phyloP scores from a whole-genome alignment of 2,888 invertebrate species.

The Trissolcus japonicus region DNA sequence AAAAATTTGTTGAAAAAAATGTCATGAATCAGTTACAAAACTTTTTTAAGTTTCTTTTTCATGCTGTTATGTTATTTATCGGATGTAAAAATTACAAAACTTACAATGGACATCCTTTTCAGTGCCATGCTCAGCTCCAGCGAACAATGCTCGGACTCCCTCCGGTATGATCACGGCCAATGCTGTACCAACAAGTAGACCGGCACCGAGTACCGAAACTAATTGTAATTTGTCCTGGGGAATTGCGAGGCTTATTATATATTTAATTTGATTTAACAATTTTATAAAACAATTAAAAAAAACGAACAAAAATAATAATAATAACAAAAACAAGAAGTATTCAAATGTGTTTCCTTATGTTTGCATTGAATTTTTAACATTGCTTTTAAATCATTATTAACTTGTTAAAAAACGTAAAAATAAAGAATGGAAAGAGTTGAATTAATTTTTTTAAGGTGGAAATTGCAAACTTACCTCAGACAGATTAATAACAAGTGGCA shows the following conservation, averaged over 20 bases:
- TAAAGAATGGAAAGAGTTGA: background rate
- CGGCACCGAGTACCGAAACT: slow-evolving; percentile 97
- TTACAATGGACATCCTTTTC: slow-evolving; percentile 55
- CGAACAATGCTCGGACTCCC: slow-evolving; percentile 90
- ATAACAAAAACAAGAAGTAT: background rate
- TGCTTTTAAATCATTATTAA: background rate
- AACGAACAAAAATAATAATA: too few species aligned
- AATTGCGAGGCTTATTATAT: background rate
- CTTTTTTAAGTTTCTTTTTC: background rate
- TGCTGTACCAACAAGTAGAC: slow-evolving; percentile 97
- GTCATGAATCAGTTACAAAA: background rate
- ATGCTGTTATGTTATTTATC: too few species aligned
- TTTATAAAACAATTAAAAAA: background rate
- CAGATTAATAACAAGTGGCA: slow-evolving; percentile 94
- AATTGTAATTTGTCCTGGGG: slow-evolving; percentile 93
- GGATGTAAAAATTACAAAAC: slow-evolving; percentile 1
- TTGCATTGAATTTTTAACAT: background rate
- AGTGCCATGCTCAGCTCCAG: slow-evolving; percentile 61
- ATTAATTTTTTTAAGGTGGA: background rate
- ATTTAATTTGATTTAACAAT: background rate
- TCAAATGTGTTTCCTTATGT: background rate
- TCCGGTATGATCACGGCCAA: slow-evolving; percentile 98
- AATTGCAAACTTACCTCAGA: slow-evolving; percentile 86
- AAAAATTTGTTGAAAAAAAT: background rate
- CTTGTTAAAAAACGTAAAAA: background rate